Percentiles rank a stretch among this genome's conserved stretches.
phyloP scores from a whole-genome alignment of 1,140 invertebrate species.

The Trinorchestia longiramus region DNA sequence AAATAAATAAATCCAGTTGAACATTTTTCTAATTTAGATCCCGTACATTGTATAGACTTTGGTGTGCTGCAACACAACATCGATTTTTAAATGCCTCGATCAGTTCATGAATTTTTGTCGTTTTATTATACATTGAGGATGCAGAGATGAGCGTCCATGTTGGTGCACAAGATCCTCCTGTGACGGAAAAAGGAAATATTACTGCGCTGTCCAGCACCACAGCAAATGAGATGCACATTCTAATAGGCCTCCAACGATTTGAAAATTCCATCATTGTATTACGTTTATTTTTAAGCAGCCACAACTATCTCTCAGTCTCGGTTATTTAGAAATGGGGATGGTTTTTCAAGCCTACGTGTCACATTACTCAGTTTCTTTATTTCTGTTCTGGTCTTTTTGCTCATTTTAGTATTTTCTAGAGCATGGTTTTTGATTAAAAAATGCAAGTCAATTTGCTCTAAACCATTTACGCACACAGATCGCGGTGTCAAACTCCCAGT shows the following conservation, averaged over 20 bases:
- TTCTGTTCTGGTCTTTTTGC: neutral
- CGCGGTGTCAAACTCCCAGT: neutral
- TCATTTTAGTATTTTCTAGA: neutral
- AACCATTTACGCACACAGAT: neutral
- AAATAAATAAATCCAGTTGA: neutral
- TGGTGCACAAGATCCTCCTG: neutral
- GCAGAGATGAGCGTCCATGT: neutral
- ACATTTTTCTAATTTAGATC: neutral
- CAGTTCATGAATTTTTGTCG: neutral
- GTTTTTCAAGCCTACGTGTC: neutral
- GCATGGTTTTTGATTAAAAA: neutral
- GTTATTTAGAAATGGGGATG: neutral
- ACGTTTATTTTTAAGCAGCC: neutral
- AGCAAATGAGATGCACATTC: neutral
- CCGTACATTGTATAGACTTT: neutral
- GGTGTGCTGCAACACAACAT: neutral
- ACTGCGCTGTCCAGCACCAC: too few relatives aligned
- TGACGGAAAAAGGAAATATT: too few relatives aligned
- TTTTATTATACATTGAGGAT: neutral
- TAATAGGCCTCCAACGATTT: neutral
- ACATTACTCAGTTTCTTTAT: neutral
- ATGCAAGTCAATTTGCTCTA: neutral
- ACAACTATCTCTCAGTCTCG: neutral
- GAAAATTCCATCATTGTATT: neutral
- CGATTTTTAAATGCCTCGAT: neutral